A percentile compares a stretch with the other conserved stretches of the same genome.
These are phyloP conservation scores for Callospermophilus lateralis DNA, from an alignment of 2,113 vertebrate species.

Conservation along the genomic window DNA sequence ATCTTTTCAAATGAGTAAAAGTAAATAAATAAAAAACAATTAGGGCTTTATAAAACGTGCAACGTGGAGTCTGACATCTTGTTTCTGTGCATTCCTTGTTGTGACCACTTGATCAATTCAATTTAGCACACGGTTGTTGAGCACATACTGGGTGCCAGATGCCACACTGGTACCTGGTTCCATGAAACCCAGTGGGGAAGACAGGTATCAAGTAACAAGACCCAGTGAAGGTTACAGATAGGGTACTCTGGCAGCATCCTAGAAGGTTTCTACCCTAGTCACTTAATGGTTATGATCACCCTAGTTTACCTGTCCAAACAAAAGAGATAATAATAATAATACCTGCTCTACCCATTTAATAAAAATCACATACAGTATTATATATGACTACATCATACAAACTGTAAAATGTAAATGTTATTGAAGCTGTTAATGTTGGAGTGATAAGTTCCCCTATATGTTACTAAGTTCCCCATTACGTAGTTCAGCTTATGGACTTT, in stretches of 20 bases:
- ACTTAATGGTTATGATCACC: neutral
- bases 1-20: neutral
- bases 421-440: neutral
- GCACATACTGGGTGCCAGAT: neutral
- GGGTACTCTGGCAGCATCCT: neutral
- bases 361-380: neutral
- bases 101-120: neutral
- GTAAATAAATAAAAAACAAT: neutral
- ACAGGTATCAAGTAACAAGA: neutral
- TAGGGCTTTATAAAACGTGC: neutral
- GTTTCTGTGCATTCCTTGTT: neutral
- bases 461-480: neutral
- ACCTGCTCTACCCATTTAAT: neutral
- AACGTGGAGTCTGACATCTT: neutral
- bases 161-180: neutral
- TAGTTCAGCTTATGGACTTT: neutral
- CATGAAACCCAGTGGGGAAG: slow-evolving; percentile 8
- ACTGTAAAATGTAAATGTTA: neutral
- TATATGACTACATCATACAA: neutral
- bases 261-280: neutral
- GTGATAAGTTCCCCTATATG: neutral
- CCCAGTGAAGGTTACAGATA: neutral
- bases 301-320: neutral
- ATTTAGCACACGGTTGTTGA: neutral
- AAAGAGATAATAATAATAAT: neutral